Evolutionary conservation across 2,888 invertebrate genomes (phyloP).

Genomic region (Nomada flava): DNA sequence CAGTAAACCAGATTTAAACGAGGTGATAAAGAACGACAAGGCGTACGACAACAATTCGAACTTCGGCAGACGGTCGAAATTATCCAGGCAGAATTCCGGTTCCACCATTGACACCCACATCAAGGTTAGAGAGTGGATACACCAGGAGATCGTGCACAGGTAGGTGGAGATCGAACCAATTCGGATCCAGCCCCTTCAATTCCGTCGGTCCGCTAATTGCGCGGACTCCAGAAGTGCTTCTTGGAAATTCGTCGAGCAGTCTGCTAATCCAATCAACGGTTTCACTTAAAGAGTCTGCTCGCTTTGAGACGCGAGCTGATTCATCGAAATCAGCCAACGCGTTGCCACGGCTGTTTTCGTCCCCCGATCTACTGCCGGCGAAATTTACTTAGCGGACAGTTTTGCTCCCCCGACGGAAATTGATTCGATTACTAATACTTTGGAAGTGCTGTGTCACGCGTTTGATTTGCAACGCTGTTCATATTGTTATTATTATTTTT

Average conservation of each 20-base stretch:
- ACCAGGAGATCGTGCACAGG: conserved; percentile 90
- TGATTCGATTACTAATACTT: not conserved
- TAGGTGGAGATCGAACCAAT: conserved; percentile 56
- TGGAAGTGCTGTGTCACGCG: not conserved
- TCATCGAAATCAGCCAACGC: conserved; percentile 28
- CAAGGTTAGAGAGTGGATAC: conserved; percentile 95
- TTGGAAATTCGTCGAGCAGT: conserved; percentile 33
- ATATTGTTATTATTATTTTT: too few species aligned
- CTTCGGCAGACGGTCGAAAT: conserved; percentile 87
- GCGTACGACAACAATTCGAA: conserved; percentile 84
- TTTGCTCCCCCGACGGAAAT: not conserved
- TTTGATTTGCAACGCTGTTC: too few species aligned
- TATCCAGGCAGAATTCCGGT: conserved; percentile 90
- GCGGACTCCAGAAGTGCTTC: conserved; percentile 29
- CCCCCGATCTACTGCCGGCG: not conserved
- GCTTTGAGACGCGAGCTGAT: conserved; percentile 59
- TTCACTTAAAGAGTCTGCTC: conserved; percentile 60
- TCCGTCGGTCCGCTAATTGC: conserved; percentile 29
- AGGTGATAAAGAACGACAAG: conserved; percentile 83
- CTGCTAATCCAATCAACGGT: conserved; percentile 72
- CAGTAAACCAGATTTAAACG: conserved; percentile 82
- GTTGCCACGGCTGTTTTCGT: conserved; percentile 1
- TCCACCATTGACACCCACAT: conserved; percentile 94
- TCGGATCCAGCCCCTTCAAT: not conserved
- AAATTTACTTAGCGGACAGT: not conserved